Evolutionary conservation across 1,140 invertebrate genomes (phyloP).

Genomic region (Choristoneura fumiferana): DNA sequence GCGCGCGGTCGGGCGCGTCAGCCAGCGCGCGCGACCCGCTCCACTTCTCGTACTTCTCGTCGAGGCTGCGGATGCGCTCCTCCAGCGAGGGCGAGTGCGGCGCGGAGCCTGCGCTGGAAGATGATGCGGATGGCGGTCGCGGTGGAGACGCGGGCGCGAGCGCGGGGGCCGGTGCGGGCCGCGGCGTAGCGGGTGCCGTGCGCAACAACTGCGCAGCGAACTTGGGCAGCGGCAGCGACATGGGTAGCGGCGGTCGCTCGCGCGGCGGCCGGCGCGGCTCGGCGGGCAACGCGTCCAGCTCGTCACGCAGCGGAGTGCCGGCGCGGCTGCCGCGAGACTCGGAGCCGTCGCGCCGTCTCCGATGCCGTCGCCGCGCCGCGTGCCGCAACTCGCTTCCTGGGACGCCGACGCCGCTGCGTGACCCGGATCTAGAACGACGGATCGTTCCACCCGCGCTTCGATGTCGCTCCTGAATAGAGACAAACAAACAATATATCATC

Average conservation of each 20-base stretch:
- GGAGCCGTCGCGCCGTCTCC: conserved; percentile 50
- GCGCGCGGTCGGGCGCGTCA: conserved; percentile 72
- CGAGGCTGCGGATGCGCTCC: conserved; percentile 91
- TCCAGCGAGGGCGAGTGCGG: conserved; percentile 85
- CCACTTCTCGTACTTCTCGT: conserved; percentile 96
- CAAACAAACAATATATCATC: no score
- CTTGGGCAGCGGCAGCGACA: conserved; percentile 90
- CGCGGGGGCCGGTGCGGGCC: conserved; percentile 61
- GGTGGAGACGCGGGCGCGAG: conserved; percentile 59
- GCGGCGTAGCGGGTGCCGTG: conserved; percentile 60
- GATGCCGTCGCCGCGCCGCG: conserved; percentile 45
- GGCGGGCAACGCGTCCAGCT: conserved; percentile 87
- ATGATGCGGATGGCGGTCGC: conserved; percentile 75
- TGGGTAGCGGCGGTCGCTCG: conserved; percentile 81
- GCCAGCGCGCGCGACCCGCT: conserved; percentile 82
- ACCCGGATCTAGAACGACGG: conserved; percentile 55
- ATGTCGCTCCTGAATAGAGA: conserved; percentile 53
- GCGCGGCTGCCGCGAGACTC: conserved; percentile 83
- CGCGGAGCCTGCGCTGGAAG: conserved; percentile 80
- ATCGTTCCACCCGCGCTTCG: conserved; percentile 43
- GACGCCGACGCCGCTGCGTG: conserved; percentile 54
- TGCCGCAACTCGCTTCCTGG: conserved; percentile 42
- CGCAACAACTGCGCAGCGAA: conserved; percentile 87
- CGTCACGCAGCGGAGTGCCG: conserved; percentile 91
- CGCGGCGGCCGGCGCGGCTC: conserved; percentile 83